These are phyloP conservation scores for Sphaerophoria taeniata DNA, from an alignment of 2,888 invertebrate species.

Conservation along the genomic window DNA sequence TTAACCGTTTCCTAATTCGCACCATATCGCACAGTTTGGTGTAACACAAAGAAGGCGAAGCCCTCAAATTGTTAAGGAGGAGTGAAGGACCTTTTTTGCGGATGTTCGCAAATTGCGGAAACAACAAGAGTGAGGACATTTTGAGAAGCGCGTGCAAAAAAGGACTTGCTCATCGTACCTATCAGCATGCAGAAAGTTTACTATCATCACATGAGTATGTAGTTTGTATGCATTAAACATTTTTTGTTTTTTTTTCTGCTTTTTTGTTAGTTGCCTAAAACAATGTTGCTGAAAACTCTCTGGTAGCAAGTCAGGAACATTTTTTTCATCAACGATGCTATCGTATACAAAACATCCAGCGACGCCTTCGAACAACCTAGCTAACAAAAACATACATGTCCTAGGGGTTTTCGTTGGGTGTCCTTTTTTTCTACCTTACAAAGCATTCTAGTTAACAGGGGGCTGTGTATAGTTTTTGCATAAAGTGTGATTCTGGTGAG, in stretches of 20 bases:
- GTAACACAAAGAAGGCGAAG: conserved; percentile 31
- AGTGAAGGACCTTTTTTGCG: background rate
- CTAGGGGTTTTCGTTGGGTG: conserved; percentile 22
- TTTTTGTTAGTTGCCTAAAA: too few relatives aligned
- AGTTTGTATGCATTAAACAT: conserved; percentile 9
- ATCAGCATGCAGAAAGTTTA: conserved; percentile 16
- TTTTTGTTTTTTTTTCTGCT: conserved; percentile 41
- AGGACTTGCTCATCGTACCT: background rate
- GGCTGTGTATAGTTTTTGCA: conserved; percentile 43
- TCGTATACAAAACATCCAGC: conserved; percentile 23
- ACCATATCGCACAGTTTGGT: conserved; percentile 60
- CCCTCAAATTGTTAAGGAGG: conserved; percentile 1
- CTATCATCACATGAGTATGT: conserved; percentile 19
- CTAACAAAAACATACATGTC: conserved; percentile 33
- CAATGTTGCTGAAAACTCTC: conserved; percentile 2
- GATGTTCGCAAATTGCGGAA: background rate
- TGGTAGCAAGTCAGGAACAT: conserved; percentile 37
- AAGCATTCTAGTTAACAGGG: conserved; percentile 16
- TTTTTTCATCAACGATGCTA: conserved; percentile 28
- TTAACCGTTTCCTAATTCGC: conserved; percentile 65
- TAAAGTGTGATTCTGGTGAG: conserved; percentile 20
- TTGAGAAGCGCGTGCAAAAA: conserved; percentile 8
- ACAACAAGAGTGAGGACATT: conserved; percentile 15
- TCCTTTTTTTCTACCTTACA: conserved; percentile 9
- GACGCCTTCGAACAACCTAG: conserved; percentile 56